phyloP scores from a whole-genome alignment of 2,113 vertebrate genomes.

The Erpornis zantholeuca region DNA sequence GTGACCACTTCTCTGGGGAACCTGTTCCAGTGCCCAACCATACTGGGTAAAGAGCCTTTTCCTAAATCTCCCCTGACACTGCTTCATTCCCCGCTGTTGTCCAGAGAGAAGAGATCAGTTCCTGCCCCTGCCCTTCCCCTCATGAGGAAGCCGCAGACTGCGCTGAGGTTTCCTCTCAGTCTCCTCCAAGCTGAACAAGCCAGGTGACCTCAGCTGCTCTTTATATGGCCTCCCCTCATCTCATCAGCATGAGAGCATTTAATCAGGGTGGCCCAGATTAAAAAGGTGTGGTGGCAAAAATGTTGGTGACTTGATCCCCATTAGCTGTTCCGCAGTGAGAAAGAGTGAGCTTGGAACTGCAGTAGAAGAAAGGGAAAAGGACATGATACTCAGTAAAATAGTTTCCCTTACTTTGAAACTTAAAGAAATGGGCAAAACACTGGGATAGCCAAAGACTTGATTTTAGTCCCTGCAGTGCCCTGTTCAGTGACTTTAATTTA shows the following conservation, averaged over 20 bases:
- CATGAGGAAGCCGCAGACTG: background rate
- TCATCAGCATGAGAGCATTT: too few relatives aligned
- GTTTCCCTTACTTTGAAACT: background rate
- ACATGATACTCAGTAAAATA: background rate
- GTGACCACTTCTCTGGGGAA: background rate
- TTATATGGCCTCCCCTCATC: background rate
- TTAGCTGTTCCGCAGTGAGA: background rate
- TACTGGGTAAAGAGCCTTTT: background rate
- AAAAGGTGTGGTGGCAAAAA: background rate
- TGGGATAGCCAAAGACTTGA: background rate
- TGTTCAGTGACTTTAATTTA: background rate
- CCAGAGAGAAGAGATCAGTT: background rate
- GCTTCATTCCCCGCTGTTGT: background rate
- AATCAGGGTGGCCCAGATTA: background rate
- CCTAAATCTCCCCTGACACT: background rate
- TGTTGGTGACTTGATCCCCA: background rate
- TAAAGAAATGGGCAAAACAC: background rate
- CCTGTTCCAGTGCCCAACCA: background rate
- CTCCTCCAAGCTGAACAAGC: background rate
- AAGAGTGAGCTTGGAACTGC: background rate
- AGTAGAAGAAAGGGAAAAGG: background rate
- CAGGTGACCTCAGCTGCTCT: background rate
- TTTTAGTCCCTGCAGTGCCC: background rate
- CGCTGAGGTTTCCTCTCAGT: background rate
- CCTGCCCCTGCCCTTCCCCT: background rate